phyloP scores from a whole-genome alignment of 2,888 invertebrate genomes.

The Amaurobius ferox region DNA sequence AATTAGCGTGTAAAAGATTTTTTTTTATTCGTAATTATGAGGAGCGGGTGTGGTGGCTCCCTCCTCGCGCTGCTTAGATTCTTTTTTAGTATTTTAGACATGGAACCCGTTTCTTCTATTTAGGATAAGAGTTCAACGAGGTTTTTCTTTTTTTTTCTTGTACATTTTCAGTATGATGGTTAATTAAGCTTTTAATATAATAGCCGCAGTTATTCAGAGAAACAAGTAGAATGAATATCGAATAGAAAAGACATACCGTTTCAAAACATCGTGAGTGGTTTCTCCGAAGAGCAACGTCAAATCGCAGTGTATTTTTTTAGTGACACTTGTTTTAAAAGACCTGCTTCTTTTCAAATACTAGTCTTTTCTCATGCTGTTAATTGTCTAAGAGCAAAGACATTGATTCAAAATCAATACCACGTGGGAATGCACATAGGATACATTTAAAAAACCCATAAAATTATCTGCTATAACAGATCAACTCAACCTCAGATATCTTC shows the following conservation, averaged over 20 bases:
- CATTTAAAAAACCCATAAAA: no score
- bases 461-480: no score
- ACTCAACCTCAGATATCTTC: no score
- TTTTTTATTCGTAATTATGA: neutral
- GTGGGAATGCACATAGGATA: no score
- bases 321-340: neutral
- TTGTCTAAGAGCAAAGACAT: no score
- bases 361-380: neutral
- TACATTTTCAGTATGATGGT: slow-evolving; percentile 4
- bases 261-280: neutral
- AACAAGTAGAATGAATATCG: neutral
- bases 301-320: neutral
- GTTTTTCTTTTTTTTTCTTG: slow-evolving; percentile 4
- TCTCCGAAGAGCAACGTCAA: neutral
- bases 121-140: slow-evolving; percentile 20
- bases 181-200: slow-evolving; percentile 16
- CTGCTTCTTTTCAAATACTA: no score
- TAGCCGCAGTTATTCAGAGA: slow-evolving; percentile 5
- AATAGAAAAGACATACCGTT: slow-evolving; percentile 13
- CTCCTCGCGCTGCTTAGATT: slow-evolving; percentile 3
- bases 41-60: neutral
- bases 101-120: slow-evolving; percentile 14
- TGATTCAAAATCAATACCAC: no score
- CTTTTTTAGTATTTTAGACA: slow-evolving; percentile 13
- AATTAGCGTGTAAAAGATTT: slow-evolving; percentile 9